Evolutionary conservation across 2,797 vertebrate genomes (phyloP).

Genomic region (Crenuchus spilurus): DNA sequence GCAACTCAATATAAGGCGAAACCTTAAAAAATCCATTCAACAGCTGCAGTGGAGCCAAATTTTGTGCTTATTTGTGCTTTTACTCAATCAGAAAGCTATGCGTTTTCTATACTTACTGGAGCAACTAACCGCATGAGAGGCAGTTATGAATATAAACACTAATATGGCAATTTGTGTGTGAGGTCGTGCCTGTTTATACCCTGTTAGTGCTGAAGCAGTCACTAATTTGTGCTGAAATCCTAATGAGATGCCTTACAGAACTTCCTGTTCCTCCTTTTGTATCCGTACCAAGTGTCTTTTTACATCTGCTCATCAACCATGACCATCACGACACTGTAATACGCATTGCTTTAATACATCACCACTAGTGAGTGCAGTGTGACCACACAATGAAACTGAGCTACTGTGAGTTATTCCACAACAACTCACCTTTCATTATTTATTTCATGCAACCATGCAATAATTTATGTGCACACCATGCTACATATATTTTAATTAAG

Average conservation of each 20-base stretch:
- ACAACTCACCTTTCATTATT: not conserved
- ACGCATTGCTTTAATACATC: not conserved
- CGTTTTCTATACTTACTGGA: conserved; percentile 17
- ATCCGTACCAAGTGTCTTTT: conserved; percentile 16
- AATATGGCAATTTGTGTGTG: conserved; percentile 27
- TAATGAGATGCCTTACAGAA: conserved; percentile 51
- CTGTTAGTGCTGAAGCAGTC: conserved; percentile 28
- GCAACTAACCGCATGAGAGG: conserved; percentile 47
- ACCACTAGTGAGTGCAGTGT: conserved; percentile 2
- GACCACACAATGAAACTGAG: not conserved
- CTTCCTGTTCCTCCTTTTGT: conserved; percentile 30
- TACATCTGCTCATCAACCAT: conserved; percentile 1
- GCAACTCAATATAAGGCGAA: conserved; percentile 37
- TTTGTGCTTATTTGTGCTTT: conserved; percentile 24
- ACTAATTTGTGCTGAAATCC: conserved; percentile 30
- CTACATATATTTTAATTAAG: not conserved
- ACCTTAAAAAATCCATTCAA: conserved; percentile 7
- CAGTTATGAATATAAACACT: not conserved
- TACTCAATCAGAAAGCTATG: conserved; percentile 1
- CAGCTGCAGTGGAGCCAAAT: conserved; percentile 23
- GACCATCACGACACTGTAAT: not conserved
- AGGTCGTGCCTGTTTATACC: conserved; percentile 28
- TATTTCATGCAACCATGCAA: not conserved
- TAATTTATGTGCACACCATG: not conserved
- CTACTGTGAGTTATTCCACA: not conserved